Evolutionary conservation across 2,113 vertebrate species (phyloP).

Genomic region (Chlamydotis undulata): DNA sequence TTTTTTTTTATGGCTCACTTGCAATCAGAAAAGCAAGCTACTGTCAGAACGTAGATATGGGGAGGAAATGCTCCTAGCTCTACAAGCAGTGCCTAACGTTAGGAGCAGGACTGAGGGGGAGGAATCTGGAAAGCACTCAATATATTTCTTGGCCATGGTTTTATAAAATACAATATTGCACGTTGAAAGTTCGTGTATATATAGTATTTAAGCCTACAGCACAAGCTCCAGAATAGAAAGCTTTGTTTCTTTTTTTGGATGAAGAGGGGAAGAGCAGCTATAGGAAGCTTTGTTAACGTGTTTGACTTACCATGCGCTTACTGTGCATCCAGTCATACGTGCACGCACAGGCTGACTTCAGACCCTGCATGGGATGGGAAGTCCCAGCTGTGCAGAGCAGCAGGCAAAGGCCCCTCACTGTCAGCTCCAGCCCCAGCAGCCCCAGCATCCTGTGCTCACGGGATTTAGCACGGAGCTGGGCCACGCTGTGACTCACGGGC

Average conservation of each 20-base stretch:
- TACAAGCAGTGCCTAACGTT: not conserved
- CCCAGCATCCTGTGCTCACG: fast-evolving
- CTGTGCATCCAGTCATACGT: not conserved
- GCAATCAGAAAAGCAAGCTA: not conserved
- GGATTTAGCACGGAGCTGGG: fast-evolving
- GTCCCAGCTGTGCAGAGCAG: not conserved
- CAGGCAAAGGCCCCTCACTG: fast-evolving
- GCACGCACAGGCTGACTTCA: not conserved
- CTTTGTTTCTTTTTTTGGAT: not conserved
- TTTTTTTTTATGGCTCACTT: not conserved
- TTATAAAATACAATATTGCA: not conserved
- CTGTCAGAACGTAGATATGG: not conserved
- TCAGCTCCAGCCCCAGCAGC: not conserved
- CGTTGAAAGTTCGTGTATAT: not conserved
- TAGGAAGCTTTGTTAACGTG: not conserved
- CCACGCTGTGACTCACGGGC: fast-evolving
- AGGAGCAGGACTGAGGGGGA: constrained; percentile 11
- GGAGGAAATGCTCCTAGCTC: not conserved
- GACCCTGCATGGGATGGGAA: not conserved
- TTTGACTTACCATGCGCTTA: not conserved
- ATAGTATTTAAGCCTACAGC: not conserved
- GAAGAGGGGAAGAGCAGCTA: not conserved
- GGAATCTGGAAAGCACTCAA: not conserved
- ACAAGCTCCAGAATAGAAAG: not conserved
- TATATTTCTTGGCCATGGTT: not conserved